Conservation (phyloP, 1,140 invertebrate species). For the Drosophila auraria region DNA sequence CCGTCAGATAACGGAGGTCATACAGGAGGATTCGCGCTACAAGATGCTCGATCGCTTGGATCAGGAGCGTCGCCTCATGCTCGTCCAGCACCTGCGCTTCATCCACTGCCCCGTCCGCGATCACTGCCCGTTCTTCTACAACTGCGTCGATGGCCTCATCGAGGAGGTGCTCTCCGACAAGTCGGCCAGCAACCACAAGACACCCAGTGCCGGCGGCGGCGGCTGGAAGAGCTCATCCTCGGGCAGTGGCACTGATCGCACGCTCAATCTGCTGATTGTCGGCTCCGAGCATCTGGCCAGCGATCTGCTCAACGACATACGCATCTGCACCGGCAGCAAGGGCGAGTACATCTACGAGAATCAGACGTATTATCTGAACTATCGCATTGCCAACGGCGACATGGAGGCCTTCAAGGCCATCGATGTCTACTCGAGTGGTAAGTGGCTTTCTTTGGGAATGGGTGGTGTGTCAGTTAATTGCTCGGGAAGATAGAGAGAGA, state of each 20-base stretch:
- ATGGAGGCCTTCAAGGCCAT: constrained; percentile 85
- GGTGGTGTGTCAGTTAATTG: background rate
- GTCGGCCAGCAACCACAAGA: constrained; percentile 85
- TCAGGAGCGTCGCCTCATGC: constrained; percentile 96
- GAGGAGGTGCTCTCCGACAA: constrained; percentile 91
- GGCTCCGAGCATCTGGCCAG: constrained; percentile 92
- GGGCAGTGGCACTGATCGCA: constrained; percentile 87
- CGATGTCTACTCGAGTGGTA: constrained; percentile 86
- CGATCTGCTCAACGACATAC: constrained; percentile 91
- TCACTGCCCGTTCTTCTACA: constrained; percentile 95
- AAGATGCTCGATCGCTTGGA: constrained; percentile 96
- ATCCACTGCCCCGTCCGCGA: constrained; percentile 97
- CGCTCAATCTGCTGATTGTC: constrained; percentile 91
- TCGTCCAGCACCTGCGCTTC: constrained; percentile 98
- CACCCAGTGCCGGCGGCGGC: constrained; percentile 84
- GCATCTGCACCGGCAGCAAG: constrained; percentile 88
- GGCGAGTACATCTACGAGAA: constrained; percentile 94
- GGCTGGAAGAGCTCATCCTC: constrained; percentile 60
- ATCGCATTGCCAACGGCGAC: constrained; percentile 94
- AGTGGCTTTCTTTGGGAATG: constrained; percentile 72
- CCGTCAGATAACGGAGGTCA: constrained; percentile 95
- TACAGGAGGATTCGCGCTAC: constrained; percentile 97
- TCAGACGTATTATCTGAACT: constrained; percentile 93
- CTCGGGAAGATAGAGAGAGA: too few species aligned
- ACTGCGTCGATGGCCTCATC: constrained; percentile 95